Evolutionary conservation across 2,113 vertebrate species (phyloP), one percentile per base, ranked within the genome.

Genomic region (Cyprinus carpio): DNA sequence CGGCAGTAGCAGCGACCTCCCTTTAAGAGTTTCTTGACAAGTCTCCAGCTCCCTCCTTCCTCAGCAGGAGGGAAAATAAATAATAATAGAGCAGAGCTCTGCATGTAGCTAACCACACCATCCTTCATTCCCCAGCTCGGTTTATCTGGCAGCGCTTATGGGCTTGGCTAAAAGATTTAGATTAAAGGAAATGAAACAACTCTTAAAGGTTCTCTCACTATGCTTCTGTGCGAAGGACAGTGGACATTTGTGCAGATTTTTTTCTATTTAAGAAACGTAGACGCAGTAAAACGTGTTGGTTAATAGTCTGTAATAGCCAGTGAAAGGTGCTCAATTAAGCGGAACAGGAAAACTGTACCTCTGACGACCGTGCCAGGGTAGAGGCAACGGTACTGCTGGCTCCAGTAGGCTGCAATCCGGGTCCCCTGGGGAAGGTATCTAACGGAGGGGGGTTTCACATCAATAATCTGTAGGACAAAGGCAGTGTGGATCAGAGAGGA

Each of bases 351-450:
- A 75, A 10, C 23, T 88, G 92, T 93, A 99, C 98, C 98, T 93
- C 95, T 95, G 78, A 99, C 97, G 16, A 99, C 97, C 0, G 97
- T 98, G 87, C 98, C 98, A 0, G 98, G 98, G 87, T 99, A 99
- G 13, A 99, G 96, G 90, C 98, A 99, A 88, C 97, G 98, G 92
- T 99, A 99, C 93, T 99, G 98, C 91, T 99, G 98, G 92, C 97
- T 99, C 98, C 98, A 99, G 90, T 99, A 99, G 74, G 98, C 98
- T 1, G 98, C 97, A 5, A 99, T 98, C 90, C 98, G 94, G 1
- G 97, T 97, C 64, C 97, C 98, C 90, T 99, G 97, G 0, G 98
- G 97, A 81, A 99, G 92, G 90, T 96, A 97, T 62, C 96, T 93
- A 25, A 97, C 94, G 0, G 98, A 98, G 4, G 97, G 96, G 1